Base-by-base conservation (phyloP, 2,113 vertebrate species). In the Zonotrichia leucophrys region DNA sequence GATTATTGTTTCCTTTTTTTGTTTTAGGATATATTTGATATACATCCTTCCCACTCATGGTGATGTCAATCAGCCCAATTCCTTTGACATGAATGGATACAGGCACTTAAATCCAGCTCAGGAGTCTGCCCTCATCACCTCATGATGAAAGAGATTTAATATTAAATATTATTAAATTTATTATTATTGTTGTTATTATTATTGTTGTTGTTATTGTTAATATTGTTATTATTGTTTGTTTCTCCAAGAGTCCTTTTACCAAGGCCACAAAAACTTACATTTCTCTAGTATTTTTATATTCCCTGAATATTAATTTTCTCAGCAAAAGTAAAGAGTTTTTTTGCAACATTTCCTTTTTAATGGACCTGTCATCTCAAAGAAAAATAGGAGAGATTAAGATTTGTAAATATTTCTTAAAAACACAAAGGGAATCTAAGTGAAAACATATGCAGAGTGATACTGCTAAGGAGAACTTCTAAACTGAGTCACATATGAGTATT, bases 51-150 rank as follows among this genome's bases (percentile, higher is more conserved):
- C n/a, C 30, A 55, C 33, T 39, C 37, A 31, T 5, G 15, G 9
- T 41, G 6, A 27, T 35, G 31, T 56, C 63, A 73, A 4, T 64
- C 63, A 90, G 22, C 24, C 31, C 35, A 56, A 13, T n/a, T 83
- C 58, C n/a, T 79, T 41, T 73, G 52, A n/a, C 2, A 1, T 0
- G 0, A 73, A 58, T 37, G 55, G 30, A 67, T 27, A 49, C 0
- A 3, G 17, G 30, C 7, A 63, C 24, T 85, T 87, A 52, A 67
- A 4, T 80, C 39, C 56, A 31, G 8, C 35, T 92, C 42, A 33
- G 55, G 15, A 53, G 3, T 33, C 50, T 81, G 33, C 47, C 35
- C 39, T 50, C 47, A 1, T 47, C 37, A 66, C 11, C 23, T 83
- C 20, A 9, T 0, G 2, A 35, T 74, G 47, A 70, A 24, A 73